phyloP scores from a whole-genome alignment of 2,113 vertebrate species.

The Nothoprocta perdicaria region DNA sequence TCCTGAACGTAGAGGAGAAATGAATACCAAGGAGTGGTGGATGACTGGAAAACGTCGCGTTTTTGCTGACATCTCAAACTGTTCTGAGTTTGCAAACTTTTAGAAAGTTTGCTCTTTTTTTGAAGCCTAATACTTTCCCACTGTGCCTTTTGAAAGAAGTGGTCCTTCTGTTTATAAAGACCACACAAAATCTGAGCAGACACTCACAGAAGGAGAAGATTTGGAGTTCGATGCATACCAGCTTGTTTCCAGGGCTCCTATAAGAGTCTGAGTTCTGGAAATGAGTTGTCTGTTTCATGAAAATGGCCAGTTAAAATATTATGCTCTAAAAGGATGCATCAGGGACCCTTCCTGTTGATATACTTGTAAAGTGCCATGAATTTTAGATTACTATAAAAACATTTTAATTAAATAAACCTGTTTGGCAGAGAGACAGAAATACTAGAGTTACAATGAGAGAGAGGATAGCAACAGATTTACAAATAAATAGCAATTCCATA shows the following conservation, averaged over 20 bases:
- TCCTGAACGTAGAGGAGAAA: neutral
- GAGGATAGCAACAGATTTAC: neutral
- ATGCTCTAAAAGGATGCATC: neutral
- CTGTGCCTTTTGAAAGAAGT: neutral
- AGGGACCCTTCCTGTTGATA: neutral
- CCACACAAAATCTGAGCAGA: neutral
- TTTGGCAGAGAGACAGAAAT: neutral
- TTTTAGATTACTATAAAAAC: neutral
- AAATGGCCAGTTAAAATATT: neutral
- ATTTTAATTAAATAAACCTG: neutral
- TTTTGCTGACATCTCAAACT: neutral
- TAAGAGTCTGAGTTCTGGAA: neutral
- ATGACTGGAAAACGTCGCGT: neutral
- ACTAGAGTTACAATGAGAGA: neutral
- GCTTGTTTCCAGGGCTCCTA: neutral
- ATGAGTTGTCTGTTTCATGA: neutral
- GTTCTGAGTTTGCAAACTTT: neutral
- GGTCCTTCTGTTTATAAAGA: neutral
- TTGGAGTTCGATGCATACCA: neutral
- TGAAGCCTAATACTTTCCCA: neutral
- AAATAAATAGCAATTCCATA: neutral
- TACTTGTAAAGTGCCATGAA: neutral
- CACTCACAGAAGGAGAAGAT: neutral
- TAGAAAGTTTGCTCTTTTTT: neutral
- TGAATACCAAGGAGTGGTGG: neutral